Evolutionary conservation across 2,113 vertebrate species (phyloP).

Genomic region (Phylloscopus trochilus): DNA sequence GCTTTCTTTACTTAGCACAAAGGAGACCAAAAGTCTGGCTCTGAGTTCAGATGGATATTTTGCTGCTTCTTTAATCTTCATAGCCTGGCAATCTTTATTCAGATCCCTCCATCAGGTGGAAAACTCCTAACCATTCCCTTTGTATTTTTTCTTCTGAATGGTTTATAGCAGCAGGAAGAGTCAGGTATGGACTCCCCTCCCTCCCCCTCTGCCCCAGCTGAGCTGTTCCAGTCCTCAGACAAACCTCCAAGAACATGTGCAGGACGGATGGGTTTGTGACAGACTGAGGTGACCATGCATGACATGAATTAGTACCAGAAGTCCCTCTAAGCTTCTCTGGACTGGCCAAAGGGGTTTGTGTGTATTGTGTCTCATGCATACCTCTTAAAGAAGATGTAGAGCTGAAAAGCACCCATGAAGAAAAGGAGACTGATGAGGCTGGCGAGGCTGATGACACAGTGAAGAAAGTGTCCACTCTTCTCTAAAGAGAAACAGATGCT

Average conservation of each 20-base stretch:
- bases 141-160: not conserved
- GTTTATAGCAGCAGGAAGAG: not conserved
- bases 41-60: not conserved
- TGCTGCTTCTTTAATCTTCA: not conserved
- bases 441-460: not conserved
- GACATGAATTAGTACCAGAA: not conserved
- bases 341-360: not conserved
- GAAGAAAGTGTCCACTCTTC: rapidly evolving
- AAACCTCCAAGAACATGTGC: not conserved
- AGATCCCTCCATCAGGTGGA: not conserved
- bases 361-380: not conserved
- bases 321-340: not conserved
- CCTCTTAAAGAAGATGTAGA: not conserved
- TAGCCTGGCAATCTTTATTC: not conserved
- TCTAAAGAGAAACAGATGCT: not conserved
- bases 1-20: not conserved
- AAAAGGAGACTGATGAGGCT: not conserved
- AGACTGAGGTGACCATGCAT: rapidly evolving
- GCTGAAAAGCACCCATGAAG: not conserved
- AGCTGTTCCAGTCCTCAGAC: rapidly evolving
- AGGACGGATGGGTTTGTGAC: not conserved
- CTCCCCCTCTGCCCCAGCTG: not conserved
- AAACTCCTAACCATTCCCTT: not conserved
- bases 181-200: no score
- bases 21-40: not conserved